These are phyloP conservation scores for Dasypolia templi DNA, from an alignment of 2,888 invertebrate genomes.

Conservation along the genomic window DNA sequence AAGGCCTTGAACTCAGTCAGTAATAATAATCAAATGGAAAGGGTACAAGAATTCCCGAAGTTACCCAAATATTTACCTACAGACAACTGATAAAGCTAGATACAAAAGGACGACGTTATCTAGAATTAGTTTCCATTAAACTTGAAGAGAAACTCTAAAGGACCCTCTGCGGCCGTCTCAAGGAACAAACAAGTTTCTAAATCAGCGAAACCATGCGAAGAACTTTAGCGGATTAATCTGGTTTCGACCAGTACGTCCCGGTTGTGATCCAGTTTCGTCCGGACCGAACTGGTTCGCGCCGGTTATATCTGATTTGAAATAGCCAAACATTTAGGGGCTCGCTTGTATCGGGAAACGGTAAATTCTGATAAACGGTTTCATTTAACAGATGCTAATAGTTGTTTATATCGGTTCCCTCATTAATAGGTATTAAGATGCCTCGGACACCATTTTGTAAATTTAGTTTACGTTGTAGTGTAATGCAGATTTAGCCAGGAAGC, in stretches of 20 bases:
- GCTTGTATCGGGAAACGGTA: slow-evolving; percentile 63
- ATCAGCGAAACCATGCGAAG: slow-evolving; percentile 87
- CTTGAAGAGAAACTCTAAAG: slow-evolving; percentile 66
- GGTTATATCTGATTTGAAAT: slow-evolving; percentile 85
- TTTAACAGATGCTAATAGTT: slow-evolving; percentile 63
- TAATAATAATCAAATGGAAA: slow-evolving; percentile 67
- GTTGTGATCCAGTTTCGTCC: slow-evolving; percentile 77
- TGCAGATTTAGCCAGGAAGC: not conserved
- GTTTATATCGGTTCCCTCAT: slow-evolving; percentile 57
- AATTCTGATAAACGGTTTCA: slow-evolving; percentile 64
- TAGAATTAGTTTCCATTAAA: slow-evolving; percentile 79
- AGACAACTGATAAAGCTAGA: slow-evolving; percentile 59
- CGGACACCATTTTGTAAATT: slow-evolving; percentile 36
- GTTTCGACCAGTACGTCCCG: slow-evolving; percentile 81
- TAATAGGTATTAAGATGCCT: slow-evolving; percentile 54
- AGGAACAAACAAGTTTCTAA: slow-evolving; percentile 88
- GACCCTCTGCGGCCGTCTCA: slow-evolving; percentile 76
- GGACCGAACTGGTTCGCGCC: slow-evolving; percentile 59
- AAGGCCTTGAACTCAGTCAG: slow-evolving; percentile 34
- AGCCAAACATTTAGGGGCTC: slow-evolving; percentile 76
- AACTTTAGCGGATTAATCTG: slow-evolving; percentile 86
- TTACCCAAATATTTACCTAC: slow-evolving; percentile 69
- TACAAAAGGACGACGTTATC: slow-evolving; percentile 74
- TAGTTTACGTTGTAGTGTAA: slow-evolving; percentile 22
- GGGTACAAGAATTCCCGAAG: slow-evolving; percentile 61